phyloP scores from a whole-genome alignment of 2,888 invertebrate species.

The Pimpla rufipes region DNA sequence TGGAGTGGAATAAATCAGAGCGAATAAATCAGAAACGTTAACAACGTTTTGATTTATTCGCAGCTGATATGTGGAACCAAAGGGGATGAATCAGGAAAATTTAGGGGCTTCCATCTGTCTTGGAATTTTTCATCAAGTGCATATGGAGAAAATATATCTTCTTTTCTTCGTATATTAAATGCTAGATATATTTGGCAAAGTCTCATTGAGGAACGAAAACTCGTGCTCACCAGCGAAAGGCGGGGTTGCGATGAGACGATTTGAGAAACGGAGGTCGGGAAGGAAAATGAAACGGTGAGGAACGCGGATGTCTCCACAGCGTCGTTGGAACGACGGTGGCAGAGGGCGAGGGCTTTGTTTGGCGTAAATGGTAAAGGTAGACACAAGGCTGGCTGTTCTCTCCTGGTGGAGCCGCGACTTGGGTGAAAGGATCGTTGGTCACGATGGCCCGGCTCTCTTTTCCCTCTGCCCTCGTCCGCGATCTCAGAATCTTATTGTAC shows the following conservation, averaged over 20 bases:
- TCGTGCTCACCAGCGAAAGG: constrained; percentile 15
- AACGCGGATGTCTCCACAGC: constrained; percentile 39
- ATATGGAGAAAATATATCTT: constrained; percentile 20
- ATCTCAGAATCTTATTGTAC: constrained; percentile 49
- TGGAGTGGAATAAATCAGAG: too few relatives aligned
- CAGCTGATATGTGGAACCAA: too few relatives aligned
- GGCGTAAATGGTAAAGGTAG: constrained; percentile 48
- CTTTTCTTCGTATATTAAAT: constrained; percentile 26
- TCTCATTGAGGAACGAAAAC: constrained; percentile 33
- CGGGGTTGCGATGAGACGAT: constrained; percentile 33
- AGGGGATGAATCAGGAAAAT: too few relatives aligned
- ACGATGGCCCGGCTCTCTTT: constrained; percentile 53
- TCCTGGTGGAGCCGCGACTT: constrained; percentile 26
- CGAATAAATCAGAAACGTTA: too few relatives aligned
- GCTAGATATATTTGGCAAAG: neutral
- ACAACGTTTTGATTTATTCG: too few relatives aligned
- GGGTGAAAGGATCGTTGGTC: constrained; percentile 58
- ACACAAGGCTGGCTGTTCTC: constrained; percentile 36
- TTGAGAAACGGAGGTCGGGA: constrained; percentile 24
- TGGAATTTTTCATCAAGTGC: constrained; percentile 48
- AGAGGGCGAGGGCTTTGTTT: constrained; percentile 32
- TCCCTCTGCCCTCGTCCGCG: constrained; percentile 39
- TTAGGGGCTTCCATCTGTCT: neutral
- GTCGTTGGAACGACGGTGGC: constrained; percentile 11
- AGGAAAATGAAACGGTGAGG: constrained; percentile 54